Evolutionary conservation across 2,797 vertebrate genomes (phyloP), one percentile per base, ranked within the genome.

Genomic region (Galago senegalensis): DNA sequence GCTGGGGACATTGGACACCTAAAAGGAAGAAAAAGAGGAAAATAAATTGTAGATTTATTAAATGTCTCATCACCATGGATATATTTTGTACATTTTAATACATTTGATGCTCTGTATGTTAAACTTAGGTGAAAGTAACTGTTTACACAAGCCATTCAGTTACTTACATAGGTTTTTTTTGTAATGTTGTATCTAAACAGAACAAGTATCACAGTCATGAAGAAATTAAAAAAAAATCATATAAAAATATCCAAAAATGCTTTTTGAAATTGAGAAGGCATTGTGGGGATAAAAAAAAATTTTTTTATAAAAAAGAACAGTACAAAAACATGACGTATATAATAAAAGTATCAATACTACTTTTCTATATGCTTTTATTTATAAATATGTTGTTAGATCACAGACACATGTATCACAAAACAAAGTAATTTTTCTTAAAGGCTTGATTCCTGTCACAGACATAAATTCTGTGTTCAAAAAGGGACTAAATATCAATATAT

Each of bases 1-100:
- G 98, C 97, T 98, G 97, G 97, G 98, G 98, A 98, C 97, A 98
- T 87, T 98, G 98, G 98, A 98, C 85, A 98, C 91, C 98, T 98
- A 97, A 97, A 91, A 97, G 84, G 92, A 98, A 95, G 63, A 98
- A 91, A 92, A 94, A 98, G 56, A 1, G 49, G 29, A 85, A 97
- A 96, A 96, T 70, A 93, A 98, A 97, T 97, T 97, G 86, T 95
- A 93, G 58, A 96, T 7, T 37, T 93, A 93, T 0, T 87, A 76
- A 92, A 87, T 69, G 8, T 37, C 81, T 97, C 72, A 97, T 82
- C 29, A 46, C 14, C 18, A 88, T 13, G 46, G 61, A 56, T 56
- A 46, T 79, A 95, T 97, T 96, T 8, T 14, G 73, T 2, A 96
- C 4, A 89, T 89, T 46, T 89, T 87, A 91, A 73, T 94, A 94